These are phyloP conservation scores for Saccopteryx leptura DNA, from an alignment of 2,113 vertebrate species.

Conservation along the genomic window DNA sequence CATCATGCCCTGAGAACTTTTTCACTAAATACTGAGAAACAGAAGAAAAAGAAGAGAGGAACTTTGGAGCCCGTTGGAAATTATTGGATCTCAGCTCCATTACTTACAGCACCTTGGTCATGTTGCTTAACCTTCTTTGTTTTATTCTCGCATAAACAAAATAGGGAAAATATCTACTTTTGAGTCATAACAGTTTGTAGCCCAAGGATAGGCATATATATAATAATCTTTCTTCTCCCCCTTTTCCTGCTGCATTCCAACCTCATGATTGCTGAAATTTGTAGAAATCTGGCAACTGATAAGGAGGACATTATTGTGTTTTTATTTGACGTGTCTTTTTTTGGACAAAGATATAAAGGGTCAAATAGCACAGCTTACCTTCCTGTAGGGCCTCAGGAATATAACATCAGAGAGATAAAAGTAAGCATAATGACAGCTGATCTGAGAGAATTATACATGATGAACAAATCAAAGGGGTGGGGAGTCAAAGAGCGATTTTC, in stretches of 20 bases:
- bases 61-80: neutral
- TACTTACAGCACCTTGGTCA: neutral
- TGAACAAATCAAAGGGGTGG: conserved; percentile 52
- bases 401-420: conserved; percentile 57
- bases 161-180: conserved; percentile 1
- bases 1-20: neutral
- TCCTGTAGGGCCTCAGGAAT: neutral
- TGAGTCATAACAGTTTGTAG: neutral
- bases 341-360: conserved; percentile 49
- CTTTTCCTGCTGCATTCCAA: neutral
- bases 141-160: neutral
- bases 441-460: conserved; percentile 58
- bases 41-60: neutral
- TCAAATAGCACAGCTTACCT: conserved; percentile 50
- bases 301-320: conserved; percentile 17
- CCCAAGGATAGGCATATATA: neutral
- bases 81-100: neutral
- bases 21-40: neutral
- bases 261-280: conserved; percentile 1
- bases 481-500: conserved; percentile 40
- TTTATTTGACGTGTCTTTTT: conserved; percentile 49
- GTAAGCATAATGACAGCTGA: neutral
- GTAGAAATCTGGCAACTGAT: neutral
- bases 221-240: neutral
- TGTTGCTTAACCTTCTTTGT: neutral